Percentiles rank a stretch among this genome's conserved stretches.
These are phyloP conservation scores for Biston stratarius DNA, from an alignment of 2,888 invertebrate species.

Conservation along the genomic window DNA sequence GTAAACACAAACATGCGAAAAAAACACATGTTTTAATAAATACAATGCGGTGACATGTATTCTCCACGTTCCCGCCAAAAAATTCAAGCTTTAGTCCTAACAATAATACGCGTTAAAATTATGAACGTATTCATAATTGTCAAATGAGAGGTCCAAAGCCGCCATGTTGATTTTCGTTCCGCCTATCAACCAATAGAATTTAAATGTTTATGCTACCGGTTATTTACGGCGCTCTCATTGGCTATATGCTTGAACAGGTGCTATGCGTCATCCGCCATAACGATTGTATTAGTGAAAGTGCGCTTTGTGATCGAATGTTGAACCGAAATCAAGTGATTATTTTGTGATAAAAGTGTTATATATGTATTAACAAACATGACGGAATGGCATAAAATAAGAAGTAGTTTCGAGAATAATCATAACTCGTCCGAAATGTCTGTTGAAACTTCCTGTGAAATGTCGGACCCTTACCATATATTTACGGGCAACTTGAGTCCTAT, in stretches of 20 bases:
- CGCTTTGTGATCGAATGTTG: constrained; percentile 66
- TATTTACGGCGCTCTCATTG: constrained; percentile 70
- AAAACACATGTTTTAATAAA: background rate
- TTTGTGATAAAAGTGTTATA: constrained; percentile 68
- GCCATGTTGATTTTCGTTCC: constrained; percentile 62
- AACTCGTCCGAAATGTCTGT: constrained; percentile 86
- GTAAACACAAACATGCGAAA: no score
- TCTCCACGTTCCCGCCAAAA: background rate
- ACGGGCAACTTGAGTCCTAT: constrained; percentile 87
- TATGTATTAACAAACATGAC: constrained; percentile 73
- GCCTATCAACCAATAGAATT: constrained; percentile 65
- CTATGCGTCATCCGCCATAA: constrained; percentile 86
- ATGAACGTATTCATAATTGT: constrained; percentile 54
- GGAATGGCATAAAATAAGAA: constrained; percentile 81
- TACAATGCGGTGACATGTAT: background rate
- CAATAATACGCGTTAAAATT: background rate
- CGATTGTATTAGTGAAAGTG: constrained; percentile 77
- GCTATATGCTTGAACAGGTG: constrained; percentile 72
- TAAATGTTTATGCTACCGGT: constrained; percentile 74
- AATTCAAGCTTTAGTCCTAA: background rate
- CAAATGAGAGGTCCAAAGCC: constrained; percentile 50
- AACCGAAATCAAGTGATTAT: constrained; percentile 58
- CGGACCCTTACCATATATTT: constrained; percentile 87
- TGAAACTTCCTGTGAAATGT: constrained; percentile 88
- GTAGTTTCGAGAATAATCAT: constrained; percentile 67